These are phyloP conservation scores for Podarcis muralis DNA, from an alignment of 2,113 vertebrate genomes.

Conservation along the genomic window DNA sequence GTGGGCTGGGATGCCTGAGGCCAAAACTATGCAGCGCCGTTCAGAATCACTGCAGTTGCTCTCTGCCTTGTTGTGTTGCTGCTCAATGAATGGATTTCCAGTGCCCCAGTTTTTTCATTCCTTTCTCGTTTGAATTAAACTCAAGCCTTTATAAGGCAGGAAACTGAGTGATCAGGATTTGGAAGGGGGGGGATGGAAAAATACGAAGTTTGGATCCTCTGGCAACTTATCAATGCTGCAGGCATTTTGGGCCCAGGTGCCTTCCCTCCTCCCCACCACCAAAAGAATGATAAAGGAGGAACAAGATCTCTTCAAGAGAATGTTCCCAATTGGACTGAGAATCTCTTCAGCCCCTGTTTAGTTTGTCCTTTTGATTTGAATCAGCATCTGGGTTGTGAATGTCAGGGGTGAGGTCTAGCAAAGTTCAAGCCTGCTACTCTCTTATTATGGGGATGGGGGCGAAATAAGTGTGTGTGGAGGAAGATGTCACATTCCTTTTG, in stretches of 20 bases:
- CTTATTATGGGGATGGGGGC: not conserved
- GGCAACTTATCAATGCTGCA: not conserved
- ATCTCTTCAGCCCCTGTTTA: not conserved
- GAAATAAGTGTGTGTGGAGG: not conserved
- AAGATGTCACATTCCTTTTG: not conserved
- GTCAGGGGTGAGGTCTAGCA: not conserved
- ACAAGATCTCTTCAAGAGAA: not conserved
- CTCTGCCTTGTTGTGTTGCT: not conserved
- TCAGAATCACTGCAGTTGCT: not conserved
- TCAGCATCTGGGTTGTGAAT: not conserved
- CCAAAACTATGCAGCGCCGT: not conserved
- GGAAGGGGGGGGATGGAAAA: not conserved
- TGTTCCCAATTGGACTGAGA: not conserved
- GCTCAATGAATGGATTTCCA: not conserved
- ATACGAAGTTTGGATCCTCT: not conserved
- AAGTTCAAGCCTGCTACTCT: not conserved
- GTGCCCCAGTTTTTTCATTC: not conserved
- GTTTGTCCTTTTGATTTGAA: not conserved
- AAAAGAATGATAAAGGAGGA: not conserved
- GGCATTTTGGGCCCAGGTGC: not conserved
- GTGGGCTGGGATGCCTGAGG: not conserved
- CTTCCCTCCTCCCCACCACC: not conserved
- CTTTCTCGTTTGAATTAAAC: not conserved
- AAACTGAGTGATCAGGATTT: not conserved
- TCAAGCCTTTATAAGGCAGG: not conserved